phyloP scores from a whole-genome alignment of 2,797 vertebrate genomes.

The Coracias cyanogaster region DNA sequence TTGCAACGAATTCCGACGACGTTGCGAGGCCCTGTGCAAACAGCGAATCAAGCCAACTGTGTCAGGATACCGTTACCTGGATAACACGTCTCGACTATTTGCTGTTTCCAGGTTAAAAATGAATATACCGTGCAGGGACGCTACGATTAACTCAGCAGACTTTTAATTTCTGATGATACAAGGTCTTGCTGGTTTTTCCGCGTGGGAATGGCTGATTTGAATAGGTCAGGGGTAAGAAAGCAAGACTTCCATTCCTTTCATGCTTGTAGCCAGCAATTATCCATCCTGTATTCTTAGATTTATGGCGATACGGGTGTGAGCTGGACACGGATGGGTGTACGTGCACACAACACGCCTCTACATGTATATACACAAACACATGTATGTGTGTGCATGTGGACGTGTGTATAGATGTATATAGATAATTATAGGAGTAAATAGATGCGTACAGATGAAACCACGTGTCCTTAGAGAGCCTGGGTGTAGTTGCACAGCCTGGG shows the following conservation, averaged over 20 bases:
- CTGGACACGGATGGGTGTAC: accelerated
- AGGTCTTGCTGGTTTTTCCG: neutral
- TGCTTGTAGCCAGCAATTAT: neutral
- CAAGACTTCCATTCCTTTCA: accelerated
- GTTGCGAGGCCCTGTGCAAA: neutral
- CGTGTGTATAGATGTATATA: accelerated
- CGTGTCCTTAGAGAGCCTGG: neutral
- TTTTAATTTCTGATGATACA: neutral
- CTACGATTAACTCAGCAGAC: neutral
- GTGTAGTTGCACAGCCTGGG: neutral
- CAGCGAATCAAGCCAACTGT: neutral
- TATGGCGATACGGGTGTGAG: accelerated
- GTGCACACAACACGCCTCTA: too few species aligned
- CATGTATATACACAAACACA: accelerated
- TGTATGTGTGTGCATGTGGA: accelerated
- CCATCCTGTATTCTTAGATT: accelerated
- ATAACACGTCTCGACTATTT: neutral
- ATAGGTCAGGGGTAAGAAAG: neutral
- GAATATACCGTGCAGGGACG: neutral
- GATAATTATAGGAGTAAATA: neutral
- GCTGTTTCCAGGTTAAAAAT: neutral
- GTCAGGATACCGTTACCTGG: neutral
- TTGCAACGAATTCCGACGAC: slow-evolving; percentile 11
- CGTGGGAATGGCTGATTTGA: neutral
- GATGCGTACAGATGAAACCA: neutral